These are phyloP conservation scores for Paramuricea clavata DNA, from an alignment of 92 coral and sea anemone genomes.

Conservation along the genomic window DNA sequence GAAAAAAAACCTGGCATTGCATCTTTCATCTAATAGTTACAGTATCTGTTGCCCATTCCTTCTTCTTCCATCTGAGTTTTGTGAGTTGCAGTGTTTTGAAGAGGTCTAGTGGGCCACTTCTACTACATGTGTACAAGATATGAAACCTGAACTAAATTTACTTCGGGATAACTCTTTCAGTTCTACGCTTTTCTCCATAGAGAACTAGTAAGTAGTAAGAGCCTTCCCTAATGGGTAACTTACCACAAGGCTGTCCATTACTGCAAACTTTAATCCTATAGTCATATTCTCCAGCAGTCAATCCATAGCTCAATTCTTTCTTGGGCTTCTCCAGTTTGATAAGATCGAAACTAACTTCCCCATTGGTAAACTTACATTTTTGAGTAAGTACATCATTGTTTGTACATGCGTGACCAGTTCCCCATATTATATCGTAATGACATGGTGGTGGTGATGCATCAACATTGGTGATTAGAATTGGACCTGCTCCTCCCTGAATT, in stretches of 20 bases:
- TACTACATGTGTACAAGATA: no score
- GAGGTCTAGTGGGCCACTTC: no score
- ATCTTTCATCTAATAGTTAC: no score
- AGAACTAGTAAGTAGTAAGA: background rate
- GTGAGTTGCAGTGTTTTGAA: no score
- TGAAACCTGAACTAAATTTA: no score
- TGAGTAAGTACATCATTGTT: conserved; percentile 61
- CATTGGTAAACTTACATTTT: conserved; percentile 74
- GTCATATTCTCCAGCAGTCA: conserved; percentile 46
- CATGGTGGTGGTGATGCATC: conserved; percentile 60
- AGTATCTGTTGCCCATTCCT: no score
- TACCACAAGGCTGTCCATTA: conserved; percentile 78
- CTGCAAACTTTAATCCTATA: conserved; percentile 87
- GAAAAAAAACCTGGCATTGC: no score
- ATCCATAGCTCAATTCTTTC: conserved; percentile 64
- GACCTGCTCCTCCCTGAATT: conserved; percentile 83
- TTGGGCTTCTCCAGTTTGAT: conserved; percentile 67
- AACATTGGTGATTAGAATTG: conserved; percentile 64
- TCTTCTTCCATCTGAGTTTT: no score
- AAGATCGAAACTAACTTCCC: conserved; percentile 87
- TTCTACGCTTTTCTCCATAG: no score
- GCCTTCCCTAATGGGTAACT: background rate
- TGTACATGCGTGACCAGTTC: conserved; percentile 91
- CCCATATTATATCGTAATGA: conserved; percentile 85
- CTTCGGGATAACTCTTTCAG: background rate